Evolutionary conservation across 2,888 invertebrate species (phyloP).

Genomic region (Eilema caniola): DNA sequence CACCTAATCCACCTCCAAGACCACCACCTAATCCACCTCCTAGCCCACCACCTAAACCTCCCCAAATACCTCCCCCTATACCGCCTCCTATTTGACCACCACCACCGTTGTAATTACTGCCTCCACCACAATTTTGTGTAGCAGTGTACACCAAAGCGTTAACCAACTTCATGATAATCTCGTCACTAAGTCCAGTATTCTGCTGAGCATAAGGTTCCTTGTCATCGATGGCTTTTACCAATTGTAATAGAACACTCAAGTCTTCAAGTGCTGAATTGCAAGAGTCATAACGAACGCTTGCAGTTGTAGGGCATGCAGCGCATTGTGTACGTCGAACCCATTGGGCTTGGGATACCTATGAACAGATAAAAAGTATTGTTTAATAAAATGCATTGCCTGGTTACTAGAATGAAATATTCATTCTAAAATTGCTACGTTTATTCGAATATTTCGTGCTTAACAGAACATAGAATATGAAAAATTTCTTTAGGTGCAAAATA

Average conservation of each 20-base stretch:
- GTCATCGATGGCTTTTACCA: constrained; percentile 46
- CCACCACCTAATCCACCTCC: constrained; percentile 20
- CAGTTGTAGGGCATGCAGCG: constrained; percentile 24
- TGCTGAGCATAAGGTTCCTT: constrained; percentile 31
- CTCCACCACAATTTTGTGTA: constrained; percentile 57
- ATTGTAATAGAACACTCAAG: constrained; percentile 50
- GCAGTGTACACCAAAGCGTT: constrained; percentile 71
- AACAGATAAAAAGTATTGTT: neutral
- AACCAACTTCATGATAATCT: constrained; percentile 71
- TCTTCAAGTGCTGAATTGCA: constrained; percentile 56
- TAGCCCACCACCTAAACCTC: constrained; percentile 11
- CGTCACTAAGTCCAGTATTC: constrained; percentile 58
- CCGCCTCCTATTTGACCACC: constrained; percentile 41
- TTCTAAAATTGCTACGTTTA: too few relatives aligned
- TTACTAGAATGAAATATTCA: too few relatives aligned
- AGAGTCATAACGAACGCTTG: constrained; percentile 40
- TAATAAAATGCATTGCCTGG: too few relatives aligned
- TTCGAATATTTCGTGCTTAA: too few relatives aligned
- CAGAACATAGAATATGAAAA: too few relatives aligned
- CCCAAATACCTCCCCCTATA: constrained; percentile 14
- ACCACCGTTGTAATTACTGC: neutral
- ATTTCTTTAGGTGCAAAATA: too few relatives aligned
- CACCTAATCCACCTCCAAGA: constrained; percentile 28
- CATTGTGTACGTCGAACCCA: constrained; percentile 26
- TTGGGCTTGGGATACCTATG: constrained; percentile 59